Percentiles rank a stretch among this genome's conserved stretches.
Evolutionary conservation across 2,888 invertebrate species (phyloP).

Genomic region (Morpho helenor): DNA sequence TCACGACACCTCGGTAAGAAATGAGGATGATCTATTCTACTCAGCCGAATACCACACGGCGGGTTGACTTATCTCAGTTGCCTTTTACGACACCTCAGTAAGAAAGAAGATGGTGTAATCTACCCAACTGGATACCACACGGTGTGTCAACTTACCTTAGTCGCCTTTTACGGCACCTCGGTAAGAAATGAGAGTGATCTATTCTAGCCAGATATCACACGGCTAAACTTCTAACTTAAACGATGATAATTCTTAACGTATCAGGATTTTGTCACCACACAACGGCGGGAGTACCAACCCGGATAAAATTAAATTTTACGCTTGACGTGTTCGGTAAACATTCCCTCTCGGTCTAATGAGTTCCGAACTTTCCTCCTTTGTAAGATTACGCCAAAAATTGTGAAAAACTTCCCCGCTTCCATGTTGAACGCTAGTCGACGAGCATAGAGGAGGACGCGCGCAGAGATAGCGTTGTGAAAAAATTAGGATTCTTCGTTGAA

Average conservation of each 20-base stretch:
- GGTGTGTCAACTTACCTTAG: too few species aligned
- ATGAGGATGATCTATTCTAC: too few species aligned
- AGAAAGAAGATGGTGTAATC: too few species aligned
- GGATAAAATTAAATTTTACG: slow-evolving; percentile 56
- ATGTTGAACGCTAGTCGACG: slow-evolving; percentile 41
- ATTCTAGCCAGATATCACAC: too few species aligned
- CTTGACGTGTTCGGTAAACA: slow-evolving; percentile 55
- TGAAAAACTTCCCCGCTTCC: slow-evolving; percentile 50
- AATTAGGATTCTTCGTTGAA: not conserved
- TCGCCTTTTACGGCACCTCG: too few species aligned
- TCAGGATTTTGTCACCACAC: slow-evolving; percentile 17
- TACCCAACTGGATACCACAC: too few species aligned
- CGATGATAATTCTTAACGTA: not conserved
- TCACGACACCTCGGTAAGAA: too few species aligned
- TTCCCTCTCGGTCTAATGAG: slow-evolving; percentile 59
- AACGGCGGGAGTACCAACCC: slow-evolving; percentile 25
- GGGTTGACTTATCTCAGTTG: too few species aligned
- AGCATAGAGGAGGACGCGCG: slow-evolving; percentile 23
- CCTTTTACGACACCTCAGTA: too few species aligned
- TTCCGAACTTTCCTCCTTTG: slow-evolving; percentile 60
- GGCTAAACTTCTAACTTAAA: too few species aligned
- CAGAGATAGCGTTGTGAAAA: not conserved
- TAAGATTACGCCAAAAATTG: slow-evolving; percentile 61
- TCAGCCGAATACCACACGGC: too few species aligned
- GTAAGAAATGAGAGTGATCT: too few species aligned